A percentile compares a stretch with the other conserved stretches of the same genome.
These are phyloP conservation scores for Phoenicopterus ruber DNA, from an alignment of 2,113 vertebrate species.

Conservation along the genomic window DNA sequence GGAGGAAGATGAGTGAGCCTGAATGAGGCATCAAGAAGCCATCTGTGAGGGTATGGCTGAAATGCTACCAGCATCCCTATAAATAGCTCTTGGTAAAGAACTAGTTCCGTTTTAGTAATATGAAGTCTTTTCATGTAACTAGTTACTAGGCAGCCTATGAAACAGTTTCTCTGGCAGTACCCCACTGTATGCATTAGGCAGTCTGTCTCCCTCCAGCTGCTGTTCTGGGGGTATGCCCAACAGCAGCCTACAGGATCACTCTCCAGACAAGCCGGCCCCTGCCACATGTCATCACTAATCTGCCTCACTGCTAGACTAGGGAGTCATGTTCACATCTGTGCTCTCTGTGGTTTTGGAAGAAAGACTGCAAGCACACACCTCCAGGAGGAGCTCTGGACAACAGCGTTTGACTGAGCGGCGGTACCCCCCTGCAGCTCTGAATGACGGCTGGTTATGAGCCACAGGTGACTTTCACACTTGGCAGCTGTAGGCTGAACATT, in stretches of 20 bases:
- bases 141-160: slow-evolving; percentile 26
- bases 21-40: neutral
- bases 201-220: neutral
- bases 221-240: neutral
- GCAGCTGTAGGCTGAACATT: neutral
- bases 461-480: neutral
- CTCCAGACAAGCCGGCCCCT: neutral
- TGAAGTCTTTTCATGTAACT: neutral
- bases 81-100: neutral
- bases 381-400: neutral
- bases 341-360: neutral
- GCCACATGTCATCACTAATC: neutral
- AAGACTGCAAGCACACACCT: neutral
- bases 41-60: neutral
- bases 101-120: neutral
- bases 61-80: neutral
- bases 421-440: neutral
- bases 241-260: neutral
- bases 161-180: neutral
- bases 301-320: neutral
- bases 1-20: neutral
- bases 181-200: neutral
- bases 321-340: neutral
- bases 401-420: neutral
- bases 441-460: rapidly evolving